Evolutionary conservation across 2,113 vertebrate genomes (phyloP), one percentile per base, ranked within the genome.

Genomic region (Gulo gulo): DNA sequence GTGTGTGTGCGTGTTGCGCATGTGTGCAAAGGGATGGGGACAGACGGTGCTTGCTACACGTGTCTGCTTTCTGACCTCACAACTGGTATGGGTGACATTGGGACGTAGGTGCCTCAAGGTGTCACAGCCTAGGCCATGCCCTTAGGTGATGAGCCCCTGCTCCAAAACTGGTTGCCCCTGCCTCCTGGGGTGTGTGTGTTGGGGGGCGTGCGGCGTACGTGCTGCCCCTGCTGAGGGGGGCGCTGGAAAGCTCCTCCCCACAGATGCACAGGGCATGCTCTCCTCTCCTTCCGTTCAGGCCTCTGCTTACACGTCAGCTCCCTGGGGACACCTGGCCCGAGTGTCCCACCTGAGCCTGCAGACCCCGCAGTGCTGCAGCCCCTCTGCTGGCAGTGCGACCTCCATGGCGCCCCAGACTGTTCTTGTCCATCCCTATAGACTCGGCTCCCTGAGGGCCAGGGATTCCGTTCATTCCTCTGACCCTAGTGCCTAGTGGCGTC

Each of bases 41-140:
- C 23, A 26, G n/a, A 13, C 1, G 5, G 4, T 15, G 1, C 2
- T 0, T 8, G 18, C 45, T 21, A 0, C 21, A 15, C 5, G 9
- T 11, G 0, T 73, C 8, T 2, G 7, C 1, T 88, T 34, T 8
- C 36, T 1, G 7, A 50, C 6, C 2, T 16, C 5, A 18, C 2
- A 34, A 67, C 52, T 26, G 2, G 16, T 55, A 71, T 6, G 11
- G 29, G 74, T 6, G 26, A 13, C 15, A 16, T 16, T 36, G 78
- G 39, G 59, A 1, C 13, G 0, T n/a, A 1, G 24, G 9, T 45
- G 11, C 7, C 0, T 3, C n/a, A 0, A 0, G 57, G 36, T 3
- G 20, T 14, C 45, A 10, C 2, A 1, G 2, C 84, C n/a, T 2
- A 1, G 6, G 6, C 7, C 85, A 39, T 69, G 26, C 9, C 47